Base-by-base conservation (phyloP, 1,140 invertebrate species). In the Ganaspis sp. region DNA sequence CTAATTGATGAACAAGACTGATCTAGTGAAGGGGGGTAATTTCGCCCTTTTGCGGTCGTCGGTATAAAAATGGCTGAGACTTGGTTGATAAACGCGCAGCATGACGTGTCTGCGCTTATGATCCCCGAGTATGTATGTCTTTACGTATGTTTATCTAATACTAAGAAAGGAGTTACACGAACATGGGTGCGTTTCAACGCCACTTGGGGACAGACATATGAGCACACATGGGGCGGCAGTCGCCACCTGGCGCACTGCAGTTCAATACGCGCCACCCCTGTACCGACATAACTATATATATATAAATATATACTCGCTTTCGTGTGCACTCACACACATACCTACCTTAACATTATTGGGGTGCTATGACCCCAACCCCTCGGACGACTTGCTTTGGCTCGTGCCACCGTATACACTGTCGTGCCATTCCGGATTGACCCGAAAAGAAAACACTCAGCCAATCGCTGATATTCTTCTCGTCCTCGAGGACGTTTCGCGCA, bases 181-280 rank as follows among this genome's bases (percentile, higher is more conserved):
- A 71, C 26, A 75, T 19, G 54, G 74, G 58, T 64, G 58, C 58
- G 58, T 64, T 64, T 64, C 58, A 64, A 64, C 58, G 58, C 12
- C 58, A 64, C 58, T 64, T 64, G 84, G 78, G 83, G 82, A 79
- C 84, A 84, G 83, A 87, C 85, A 86, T 84, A 83, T 85, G 84
- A 85, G 87, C 86, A 87, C 85, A 86, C 86, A 88, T 86, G 86
- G 86, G 81, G 84, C 84, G 81, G 83, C 81, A 85, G 85, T 80
- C 81, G 80, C 85, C 87, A 88, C 87, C 87, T 88, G 87, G 87
- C 83, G 71, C 75, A 58, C 17, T 82, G 74, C 79, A 78, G 82
- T 81, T 78, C 81, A 83, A 84, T 83, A 82, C 82, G 76, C 78
- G 75, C 80, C 84, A 85, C 84, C 84, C 84, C 76, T 82, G 73